Conservation (phyloP, 2,797 vertebrate genomes). For the Rachycentron canadum region DNA sequence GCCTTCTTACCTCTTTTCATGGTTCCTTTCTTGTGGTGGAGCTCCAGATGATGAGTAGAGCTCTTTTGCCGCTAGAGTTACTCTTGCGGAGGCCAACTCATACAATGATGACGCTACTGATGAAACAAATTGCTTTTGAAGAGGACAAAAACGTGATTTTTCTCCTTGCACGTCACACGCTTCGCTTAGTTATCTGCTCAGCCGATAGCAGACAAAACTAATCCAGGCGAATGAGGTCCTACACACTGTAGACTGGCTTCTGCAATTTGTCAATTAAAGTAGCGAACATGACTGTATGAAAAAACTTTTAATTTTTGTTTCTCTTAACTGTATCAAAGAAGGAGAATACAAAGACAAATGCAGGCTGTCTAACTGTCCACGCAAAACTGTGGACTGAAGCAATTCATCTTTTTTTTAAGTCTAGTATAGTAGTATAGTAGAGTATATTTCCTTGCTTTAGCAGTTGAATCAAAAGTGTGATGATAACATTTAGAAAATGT, state of each 20-base stretch:
- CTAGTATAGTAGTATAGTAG: no score
- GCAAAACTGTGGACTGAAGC: not conserved
- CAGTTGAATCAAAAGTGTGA: not conserved
- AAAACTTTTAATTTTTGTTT: conserved; percentile 2
- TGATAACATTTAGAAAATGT: not conserved
- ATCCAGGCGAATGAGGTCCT: conserved; percentile 27
- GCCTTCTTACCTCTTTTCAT: conserved; percentile 58
- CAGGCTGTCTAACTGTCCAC: not conserved
- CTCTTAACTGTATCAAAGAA: not conserved
- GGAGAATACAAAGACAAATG: not conserved
- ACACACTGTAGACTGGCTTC: not conserved
- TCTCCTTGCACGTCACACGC: conserved; percentile 41
- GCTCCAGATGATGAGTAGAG: conserved; percentile 4
- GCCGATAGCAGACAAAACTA: conserved; percentile 25
- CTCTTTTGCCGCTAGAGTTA: conserved; percentile 11
- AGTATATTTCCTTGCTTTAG: not conserved
- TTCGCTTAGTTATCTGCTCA: conserved; percentile 38
- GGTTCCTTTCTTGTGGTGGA: conserved; percentile 32
- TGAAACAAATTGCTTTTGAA: conserved; percentile 37
- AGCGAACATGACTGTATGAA: not conserved
- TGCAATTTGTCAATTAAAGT: conserved; percentile 5
- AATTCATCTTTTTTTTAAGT: not conserved
- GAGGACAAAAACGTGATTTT: conserved; percentile 16
- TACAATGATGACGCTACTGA: conserved; percentile 34
- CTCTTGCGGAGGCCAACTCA: conserved; percentile 4